Percentiles rank a stretch among this genome's conserved stretches.
phyloP scores from a whole-genome alignment of 2,888 invertebrate species.

The Aphidius colemani region DNA sequence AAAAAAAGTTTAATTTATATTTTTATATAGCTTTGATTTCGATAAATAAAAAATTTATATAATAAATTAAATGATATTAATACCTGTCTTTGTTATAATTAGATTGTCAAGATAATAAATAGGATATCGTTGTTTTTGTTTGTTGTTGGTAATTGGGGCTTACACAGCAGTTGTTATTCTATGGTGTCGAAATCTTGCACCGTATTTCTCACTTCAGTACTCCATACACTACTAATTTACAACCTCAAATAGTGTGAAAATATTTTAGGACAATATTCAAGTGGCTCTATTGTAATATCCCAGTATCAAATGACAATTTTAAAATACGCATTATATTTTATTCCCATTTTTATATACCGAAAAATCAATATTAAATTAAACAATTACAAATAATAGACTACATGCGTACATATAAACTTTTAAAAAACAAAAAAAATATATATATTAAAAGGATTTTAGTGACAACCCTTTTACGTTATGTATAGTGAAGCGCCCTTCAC shows the following conservation, averaged over 20 bases:
- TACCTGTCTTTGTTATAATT: slow-evolving; percentile 20
- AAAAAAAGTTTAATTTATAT: too few species aligned
- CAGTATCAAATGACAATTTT: not conserved
- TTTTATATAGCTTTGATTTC: too few species aligned
- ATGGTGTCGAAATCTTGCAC: slow-evolving; percentile 57
- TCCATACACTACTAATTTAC: not conserved
- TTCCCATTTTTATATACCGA: too few species aligned
- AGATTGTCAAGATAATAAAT: slow-evolving; percentile 18
- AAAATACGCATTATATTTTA: too few species aligned
- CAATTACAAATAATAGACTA: slow-evolving; percentile 31
- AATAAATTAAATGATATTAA: slow-evolving; percentile 9
- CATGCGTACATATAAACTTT: slow-evolving; percentile 54
- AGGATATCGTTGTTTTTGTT: slow-evolving; percentile 14
- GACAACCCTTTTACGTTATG: slow-evolving; percentile 34
- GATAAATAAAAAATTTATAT: too few species aligned
- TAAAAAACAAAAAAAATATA: slow-evolving; percentile 39
- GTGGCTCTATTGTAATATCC: too few species aligned
- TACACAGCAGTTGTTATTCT: slow-evolving; percentile 1
- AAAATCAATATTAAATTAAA: not conserved
- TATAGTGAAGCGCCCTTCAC: slow-evolving; percentile 28
- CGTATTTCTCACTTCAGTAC: slow-evolving; percentile 29
- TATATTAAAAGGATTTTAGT: slow-evolving; percentile 55
- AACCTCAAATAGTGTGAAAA: not conserved
- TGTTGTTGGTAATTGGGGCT: slow-evolving; percentile 22
- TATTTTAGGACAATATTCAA: too few species aligned